Conservation (phyloP, 2,888 invertebrate genomes). For the Ecdyonurus torrentis region DNA sequence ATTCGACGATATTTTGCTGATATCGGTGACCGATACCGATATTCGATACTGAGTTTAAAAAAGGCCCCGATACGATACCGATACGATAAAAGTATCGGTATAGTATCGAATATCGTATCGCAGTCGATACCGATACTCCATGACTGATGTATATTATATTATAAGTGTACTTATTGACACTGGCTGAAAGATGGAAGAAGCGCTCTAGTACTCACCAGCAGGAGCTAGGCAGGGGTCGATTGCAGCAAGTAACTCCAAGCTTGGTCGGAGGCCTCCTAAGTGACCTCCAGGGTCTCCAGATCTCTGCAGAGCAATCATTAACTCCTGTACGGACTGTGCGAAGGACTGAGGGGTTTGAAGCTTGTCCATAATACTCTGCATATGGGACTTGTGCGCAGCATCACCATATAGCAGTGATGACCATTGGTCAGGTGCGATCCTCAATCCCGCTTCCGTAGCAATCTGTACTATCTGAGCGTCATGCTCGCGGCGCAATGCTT, state of each 20-base stretch:
- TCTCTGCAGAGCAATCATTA: constrained; percentile 77
- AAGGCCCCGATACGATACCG: too few species aligned
- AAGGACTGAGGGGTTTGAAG: constrained; percentile 88
- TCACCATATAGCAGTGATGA: constrained; percentile 92
- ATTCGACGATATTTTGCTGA: too few species aligned
- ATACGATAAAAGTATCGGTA: too few species aligned
- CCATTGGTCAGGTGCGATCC: constrained; percentile 98
- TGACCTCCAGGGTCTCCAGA: constrained; percentile 71
- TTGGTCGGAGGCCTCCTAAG: constrained; percentile 54
- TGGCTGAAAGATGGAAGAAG: too few species aligned
- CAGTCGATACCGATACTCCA: too few species aligned
- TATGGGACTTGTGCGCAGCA: constrained; percentile 86
- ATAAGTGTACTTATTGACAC: too few species aligned
- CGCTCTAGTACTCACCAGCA: neutral
- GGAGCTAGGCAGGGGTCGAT: constrained; percentile 58
- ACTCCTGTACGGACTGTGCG: constrained; percentile 70
- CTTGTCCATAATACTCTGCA: constrained; percentile 88
- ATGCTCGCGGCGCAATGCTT: constrained; percentile 82
- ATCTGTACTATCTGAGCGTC: constrained; percentile 98
- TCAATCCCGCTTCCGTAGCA: constrained; percentile 88
- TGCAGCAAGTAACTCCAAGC: constrained; percentile 67
- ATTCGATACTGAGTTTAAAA: too few species aligned
- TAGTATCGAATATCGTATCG: too few species aligned
- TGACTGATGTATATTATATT: too few species aligned
- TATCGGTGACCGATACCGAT: too few species aligned